These are phyloP conservation scores for Xyrichtys novacula DNA, from an alignment of 2,797 vertebrate genomes.

Conservation along the genomic window DNA sequence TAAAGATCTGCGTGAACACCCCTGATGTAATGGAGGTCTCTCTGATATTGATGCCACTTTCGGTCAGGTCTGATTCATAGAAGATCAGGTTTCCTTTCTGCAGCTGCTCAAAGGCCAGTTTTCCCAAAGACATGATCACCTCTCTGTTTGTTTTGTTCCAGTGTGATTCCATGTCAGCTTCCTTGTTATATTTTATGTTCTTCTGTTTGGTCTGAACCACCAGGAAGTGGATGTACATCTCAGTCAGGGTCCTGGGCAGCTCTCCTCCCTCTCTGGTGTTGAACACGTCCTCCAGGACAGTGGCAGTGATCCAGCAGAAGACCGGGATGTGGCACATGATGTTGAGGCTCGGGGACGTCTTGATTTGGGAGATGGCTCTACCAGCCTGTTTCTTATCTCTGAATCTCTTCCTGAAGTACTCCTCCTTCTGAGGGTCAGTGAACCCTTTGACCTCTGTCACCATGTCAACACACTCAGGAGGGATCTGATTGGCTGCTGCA, in stretches of 20 bases:
- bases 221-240: slow-evolving; percentile 2
- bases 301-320: neutral
- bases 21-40: neutral
- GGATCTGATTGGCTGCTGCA: slow-evolving; percentile 6
- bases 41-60: neutral
- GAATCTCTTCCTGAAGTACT: slow-evolving; percentile 4
- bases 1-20: slow-evolving; percentile 6
- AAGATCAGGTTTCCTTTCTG: slow-evolving; percentile 4
- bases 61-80: slow-evolving; percentile 1
- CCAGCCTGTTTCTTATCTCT: neutral
- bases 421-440: neutral
- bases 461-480: neutral
- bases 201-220: slow-evolving; percentile 3
- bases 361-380: neutral
- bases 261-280: neutral
- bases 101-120: slow-evolving; percentile 3
- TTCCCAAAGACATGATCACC: neutral
- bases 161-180: neutral
- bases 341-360: neutral
- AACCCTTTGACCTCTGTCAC: slow-evolving; percentile 6
- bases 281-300: neutral
- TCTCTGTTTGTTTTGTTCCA: neutral
- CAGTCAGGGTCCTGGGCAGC: neutral
- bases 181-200: neutral
- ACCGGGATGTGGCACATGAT: slow-evolving; percentile 2